These are phyloP conservation scores for Limnothrissa miodon DNA, from an alignment of 2,113 vertebrate genomes.

Conservation along the genomic window DNA sequence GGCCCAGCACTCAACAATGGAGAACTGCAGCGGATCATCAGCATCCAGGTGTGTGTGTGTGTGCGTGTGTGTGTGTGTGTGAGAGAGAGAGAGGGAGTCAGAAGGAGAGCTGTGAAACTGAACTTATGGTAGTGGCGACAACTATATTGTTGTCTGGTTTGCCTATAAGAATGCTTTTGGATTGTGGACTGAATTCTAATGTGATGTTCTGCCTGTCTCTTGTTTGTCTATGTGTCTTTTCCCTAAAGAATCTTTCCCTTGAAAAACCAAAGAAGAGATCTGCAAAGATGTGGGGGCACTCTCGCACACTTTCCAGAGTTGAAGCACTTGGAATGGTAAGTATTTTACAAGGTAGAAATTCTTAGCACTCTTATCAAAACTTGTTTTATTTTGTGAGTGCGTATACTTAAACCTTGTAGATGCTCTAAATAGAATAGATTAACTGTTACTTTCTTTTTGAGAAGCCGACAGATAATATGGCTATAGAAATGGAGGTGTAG, in stretches of 20 bases:
- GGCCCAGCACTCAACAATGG: constrained; percentile 68
- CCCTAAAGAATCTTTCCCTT: constrained; percentile 45
- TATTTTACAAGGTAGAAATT: neutral
- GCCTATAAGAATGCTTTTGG: neutral
- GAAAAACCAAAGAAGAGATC: constrained; percentile 78
- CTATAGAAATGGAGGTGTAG: neutral
- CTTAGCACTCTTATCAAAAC: neutral
- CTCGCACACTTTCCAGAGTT: constrained; percentile 75
- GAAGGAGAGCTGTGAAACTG: neutral
- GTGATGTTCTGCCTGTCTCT: neutral
- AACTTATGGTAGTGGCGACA: neutral
- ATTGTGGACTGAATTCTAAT: neutral
- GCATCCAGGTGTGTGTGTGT: constrained; percentile 46
- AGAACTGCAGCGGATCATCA: constrained; percentile 47
- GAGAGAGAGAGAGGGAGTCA: neutral
- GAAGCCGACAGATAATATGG: neutral
- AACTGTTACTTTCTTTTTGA: neutral
- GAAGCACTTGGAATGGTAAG: constrained; percentile 73
- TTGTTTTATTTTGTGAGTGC: neutral
- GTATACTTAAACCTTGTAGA: neutral
- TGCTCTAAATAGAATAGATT: neutral
- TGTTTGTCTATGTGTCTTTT: constrained; percentile 8
- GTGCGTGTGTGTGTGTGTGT: too few species aligned
- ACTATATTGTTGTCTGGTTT: neutral
- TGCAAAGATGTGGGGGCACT: constrained; percentile 77